phyloP scores from a whole-genome alignment of 2,888 invertebrate genomes.

The Helicoverpa assulta region DNA sequence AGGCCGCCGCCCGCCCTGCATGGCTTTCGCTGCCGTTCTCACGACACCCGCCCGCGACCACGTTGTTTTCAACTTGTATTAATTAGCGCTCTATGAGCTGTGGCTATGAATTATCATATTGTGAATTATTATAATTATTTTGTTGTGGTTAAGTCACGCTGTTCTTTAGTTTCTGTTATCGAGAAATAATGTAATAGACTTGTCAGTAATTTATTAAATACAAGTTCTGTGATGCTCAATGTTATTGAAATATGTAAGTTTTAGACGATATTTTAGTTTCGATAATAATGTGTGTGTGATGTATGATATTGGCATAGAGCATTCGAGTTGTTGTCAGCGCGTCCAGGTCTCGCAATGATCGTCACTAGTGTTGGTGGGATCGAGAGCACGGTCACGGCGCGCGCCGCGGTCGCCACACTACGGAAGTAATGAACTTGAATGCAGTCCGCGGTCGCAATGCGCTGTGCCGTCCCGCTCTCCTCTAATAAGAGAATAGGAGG shows the following conservation, averaged over 20 bases:
- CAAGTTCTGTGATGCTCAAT: neutral
- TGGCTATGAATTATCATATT: conserved; percentile 30
- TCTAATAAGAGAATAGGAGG: conserved; percentile 79
- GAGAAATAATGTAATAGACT: neutral
- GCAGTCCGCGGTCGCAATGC: conserved; percentile 83
- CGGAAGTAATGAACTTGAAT: conserved; percentile 91
- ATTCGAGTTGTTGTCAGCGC: conserved; percentile 23
- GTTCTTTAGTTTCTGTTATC: neutral
- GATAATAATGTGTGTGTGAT: neutral
- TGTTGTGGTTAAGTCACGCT: neutral
- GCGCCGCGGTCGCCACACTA: conserved; percentile 82
- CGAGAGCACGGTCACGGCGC: conserved; percentile 85
- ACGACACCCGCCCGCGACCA: conserved; percentile 82
- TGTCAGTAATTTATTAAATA: neutral
- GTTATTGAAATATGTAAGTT: neutral
- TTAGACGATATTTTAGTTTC: neutral
- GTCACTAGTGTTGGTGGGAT: conserved; percentile 69
- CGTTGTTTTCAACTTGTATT: conserved; percentile 80
- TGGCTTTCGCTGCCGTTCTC: conserved; percentile 88
- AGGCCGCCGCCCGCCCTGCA: conserved; percentile 82
- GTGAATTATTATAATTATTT: conserved; percentile 6
- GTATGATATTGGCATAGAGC: conserved; percentile 13
- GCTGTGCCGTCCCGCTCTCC: conserved; percentile 82
- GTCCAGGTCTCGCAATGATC: conserved; percentile 47
- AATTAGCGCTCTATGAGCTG: conserved; percentile 68